phyloP scores from a whole-genome alignment of 2,797 vertebrate genomes.

The Betta splendens region DNA sequence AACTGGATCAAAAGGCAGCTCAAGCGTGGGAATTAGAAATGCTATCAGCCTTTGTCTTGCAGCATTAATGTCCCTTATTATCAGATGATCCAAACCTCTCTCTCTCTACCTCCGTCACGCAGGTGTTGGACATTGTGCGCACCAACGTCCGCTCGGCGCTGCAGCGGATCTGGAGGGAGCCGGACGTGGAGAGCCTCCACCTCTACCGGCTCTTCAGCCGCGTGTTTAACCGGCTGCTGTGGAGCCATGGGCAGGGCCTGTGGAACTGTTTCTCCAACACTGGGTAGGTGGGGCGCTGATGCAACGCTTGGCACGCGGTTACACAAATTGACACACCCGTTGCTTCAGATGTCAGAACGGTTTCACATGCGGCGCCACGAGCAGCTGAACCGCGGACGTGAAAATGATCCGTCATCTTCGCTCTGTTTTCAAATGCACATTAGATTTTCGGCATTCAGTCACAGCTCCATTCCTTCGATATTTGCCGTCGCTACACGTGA shows the following conservation, averaged over 20 bases:
- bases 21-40: slow-evolving; percentile 29
- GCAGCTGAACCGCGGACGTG: neutral
- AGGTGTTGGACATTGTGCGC: slow-evolving; percentile 97
- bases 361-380: neutral
- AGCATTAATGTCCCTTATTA: slow-evolving; percentile 28
- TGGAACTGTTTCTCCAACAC: slow-evolving; percentile 98
- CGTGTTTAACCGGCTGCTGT: slow-evolving; percentile 93
- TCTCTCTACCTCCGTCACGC: slow-evolving; percentile 28
- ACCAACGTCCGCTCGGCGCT: slow-evolving; percentile 88
- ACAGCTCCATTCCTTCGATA: slow-evolving; percentile 30
- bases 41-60: slow-evolving; percentile 6
- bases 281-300: slow-evolving; percentile 77
- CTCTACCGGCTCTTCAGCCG: slow-evolving; percentile 93
- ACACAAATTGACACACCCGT: neutral
- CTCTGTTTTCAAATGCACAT: neutral
- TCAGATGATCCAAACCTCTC: slow-evolving; percentile 18
- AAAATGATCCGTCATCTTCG: neutral
- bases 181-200: slow-evolving; percentile 90
- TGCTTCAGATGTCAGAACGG: neutral
- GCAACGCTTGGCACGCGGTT: neutral
- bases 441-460: no score
- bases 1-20: slow-evolving; percentile 43
- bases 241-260: slow-evolving; percentile 95
- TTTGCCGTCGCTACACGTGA: slow-evolving; percentile 28
- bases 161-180: slow-evolving; percentile 92